Conservation (phyloP, 2,888 invertebrate genomes). For the Amphiduros pacificus region DNA sequence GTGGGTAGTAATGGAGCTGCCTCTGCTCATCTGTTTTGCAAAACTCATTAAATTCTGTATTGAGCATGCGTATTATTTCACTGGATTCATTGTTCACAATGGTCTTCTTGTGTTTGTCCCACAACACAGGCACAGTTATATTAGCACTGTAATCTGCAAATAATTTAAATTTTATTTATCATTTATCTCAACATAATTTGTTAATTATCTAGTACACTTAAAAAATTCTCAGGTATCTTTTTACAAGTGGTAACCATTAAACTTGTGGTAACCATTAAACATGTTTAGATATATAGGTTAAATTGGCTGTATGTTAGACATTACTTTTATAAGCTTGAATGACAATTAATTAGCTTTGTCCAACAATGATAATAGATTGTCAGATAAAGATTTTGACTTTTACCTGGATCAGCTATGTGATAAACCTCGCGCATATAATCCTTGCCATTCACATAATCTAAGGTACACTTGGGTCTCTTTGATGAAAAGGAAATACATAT, state of each 20-base stretch:
- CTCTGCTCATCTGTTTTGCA: constrained; percentile 44
- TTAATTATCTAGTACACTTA: not conserved
- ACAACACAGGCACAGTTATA: constrained; percentile 49
- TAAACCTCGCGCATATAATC: constrained; percentile 41
- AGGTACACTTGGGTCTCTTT: constrained; percentile 32
- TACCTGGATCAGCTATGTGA: constrained; percentile 39
- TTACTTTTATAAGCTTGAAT: too few relatives aligned
- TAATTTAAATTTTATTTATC: not conserved
- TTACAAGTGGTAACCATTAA: too few relatives aligned
- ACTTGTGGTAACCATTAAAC: too few relatives aligned
- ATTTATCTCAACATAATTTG: not conserved
- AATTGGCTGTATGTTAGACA: not conserved
- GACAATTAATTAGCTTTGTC: too few relatives aligned
- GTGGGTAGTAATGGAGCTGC: constrained; percentile 48
- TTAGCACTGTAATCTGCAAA: constrained; percentile 42
- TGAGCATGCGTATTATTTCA: constrained; percentile 56
- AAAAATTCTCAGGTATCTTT: too few relatives aligned
- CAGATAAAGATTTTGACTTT: not conserved
- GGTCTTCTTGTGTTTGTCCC: constrained; percentile 48
- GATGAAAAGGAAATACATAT: constrained; percentile 1
- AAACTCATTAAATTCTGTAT: constrained; percentile 51
- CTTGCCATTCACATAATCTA: constrained; percentile 41
- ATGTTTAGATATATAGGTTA: too few relatives aligned
- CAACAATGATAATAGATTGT: too few relatives aligned
- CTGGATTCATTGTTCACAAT: constrained; percentile 55